phyloP scores from a whole-genome alignment of 2,888 invertebrate species.

The Galerucella nymphaeae region DNA sequence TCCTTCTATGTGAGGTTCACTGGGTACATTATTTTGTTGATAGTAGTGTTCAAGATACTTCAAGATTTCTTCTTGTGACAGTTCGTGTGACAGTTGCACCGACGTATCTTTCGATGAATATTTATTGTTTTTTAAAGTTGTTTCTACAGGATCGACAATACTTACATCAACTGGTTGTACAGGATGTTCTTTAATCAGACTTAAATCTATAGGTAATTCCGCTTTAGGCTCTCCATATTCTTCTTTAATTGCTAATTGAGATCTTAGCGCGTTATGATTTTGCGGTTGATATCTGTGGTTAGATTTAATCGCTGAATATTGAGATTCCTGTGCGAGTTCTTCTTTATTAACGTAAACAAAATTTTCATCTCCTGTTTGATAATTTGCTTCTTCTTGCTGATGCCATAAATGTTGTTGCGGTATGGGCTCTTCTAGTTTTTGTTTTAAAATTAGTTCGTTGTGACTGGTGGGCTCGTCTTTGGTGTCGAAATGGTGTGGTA shows the following conservation, averaged over 20 bases:
- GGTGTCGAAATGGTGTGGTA: conserved; percentile 6
- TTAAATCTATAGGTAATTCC: conserved; percentile 54
- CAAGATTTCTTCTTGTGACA: conserved; percentile 52
- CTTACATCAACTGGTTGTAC: conserved; percentile 55
- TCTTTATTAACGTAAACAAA: conserved; percentile 46
- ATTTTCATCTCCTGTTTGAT: conserved; percentile 25
- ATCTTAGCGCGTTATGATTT: conserved; percentile 17
- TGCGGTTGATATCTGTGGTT: conserved; percentile 13
- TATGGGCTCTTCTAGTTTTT: conserved; percentile 28
- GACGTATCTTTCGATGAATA: conserved; percentile 34
- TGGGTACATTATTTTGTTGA: conserved; percentile 41
- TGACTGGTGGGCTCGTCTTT: conserved; percentile 49
- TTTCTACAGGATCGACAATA: conserved; percentile 55
- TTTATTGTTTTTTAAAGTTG: conserved; percentile 45
- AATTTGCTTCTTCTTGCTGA: conserved; percentile 21
- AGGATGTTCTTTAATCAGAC: conserved; percentile 46
- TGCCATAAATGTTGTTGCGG: conserved; percentile 15
- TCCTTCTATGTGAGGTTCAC: conserved; percentile 51
- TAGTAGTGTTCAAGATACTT: conserved; percentile 53
- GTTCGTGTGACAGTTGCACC: conserved; percentile 50
- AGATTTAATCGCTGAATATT: conserved; percentile 37
- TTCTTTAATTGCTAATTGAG: conserved; percentile 29
- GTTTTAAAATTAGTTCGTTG: conserved; percentile 47
- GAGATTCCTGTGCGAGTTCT: conserved; percentile 47
- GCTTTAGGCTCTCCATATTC: conserved; percentile 25